Conservation (phyloP, 2,113 vertebrate genomes). For the Ciconia maguari region DNA sequence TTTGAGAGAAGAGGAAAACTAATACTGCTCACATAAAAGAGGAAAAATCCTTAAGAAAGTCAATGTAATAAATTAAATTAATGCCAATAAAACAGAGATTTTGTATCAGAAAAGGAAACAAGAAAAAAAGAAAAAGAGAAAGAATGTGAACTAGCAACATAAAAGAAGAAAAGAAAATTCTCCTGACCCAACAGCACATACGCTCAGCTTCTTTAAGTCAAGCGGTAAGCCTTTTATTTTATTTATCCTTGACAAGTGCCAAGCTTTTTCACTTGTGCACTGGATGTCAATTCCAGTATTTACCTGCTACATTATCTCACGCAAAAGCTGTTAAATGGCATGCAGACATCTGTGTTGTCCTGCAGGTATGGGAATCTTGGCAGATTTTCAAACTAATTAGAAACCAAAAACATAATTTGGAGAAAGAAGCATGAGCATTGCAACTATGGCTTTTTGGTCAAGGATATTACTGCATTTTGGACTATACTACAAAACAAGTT, state of each 20-base stretch:
- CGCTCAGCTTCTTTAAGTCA: neutral
- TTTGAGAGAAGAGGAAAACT: neutral
- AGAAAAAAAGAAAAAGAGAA: neutral
- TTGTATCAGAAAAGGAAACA: neutral
- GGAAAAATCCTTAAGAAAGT: neutral
- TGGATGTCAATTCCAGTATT: neutral
- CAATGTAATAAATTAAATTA: neutral
- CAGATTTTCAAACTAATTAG: constrained; percentile 28
- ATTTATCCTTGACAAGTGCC: neutral
- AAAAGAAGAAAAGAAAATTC: neutral
- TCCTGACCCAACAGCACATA: neutral
- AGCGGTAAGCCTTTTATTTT: neutral
- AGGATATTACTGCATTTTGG: neutral
- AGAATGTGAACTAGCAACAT: neutral
- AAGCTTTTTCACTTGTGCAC: neutral
- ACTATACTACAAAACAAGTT: neutral
- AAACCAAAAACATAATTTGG: neutral
- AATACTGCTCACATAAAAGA: neutral
- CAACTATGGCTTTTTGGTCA: neutral
- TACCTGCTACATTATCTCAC: neutral
- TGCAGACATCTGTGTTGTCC: constrained; percentile 1
- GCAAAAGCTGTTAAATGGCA: constrained; percentile 25
- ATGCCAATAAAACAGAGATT: neutral
- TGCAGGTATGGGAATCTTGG: neutral
- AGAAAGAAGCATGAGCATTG: neutral